Conservation (phyloP, 2,797 vertebrate genomes). For the Taenioides sp. region DNA sequence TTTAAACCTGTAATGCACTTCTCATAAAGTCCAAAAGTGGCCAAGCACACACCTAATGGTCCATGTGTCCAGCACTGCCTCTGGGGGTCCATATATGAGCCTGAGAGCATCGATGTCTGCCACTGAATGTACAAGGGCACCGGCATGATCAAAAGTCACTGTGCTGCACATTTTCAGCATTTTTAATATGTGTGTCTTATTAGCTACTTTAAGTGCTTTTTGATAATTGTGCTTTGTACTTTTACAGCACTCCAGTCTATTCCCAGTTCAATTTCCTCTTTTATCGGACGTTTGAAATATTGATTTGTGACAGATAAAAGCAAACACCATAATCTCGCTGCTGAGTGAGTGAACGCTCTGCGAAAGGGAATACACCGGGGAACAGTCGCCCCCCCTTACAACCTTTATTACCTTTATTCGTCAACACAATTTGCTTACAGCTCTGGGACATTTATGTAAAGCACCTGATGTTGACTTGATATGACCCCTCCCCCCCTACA, state of each 20-base stretch:
- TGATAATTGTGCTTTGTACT: constrained; percentile 99
- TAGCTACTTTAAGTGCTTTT: constrained; percentile 99
- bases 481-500: constrained; percentile 84
- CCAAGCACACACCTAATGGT: constrained; percentile 91
- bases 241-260: constrained; percentile 99
- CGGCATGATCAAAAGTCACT: constrained; percentile 91
- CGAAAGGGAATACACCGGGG: constrained; percentile 83
- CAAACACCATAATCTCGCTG: constrained; percentile 99
- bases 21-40: constrained; percentile 91
- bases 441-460: constrained; percentile 95
- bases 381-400: constrained; percentile 83
- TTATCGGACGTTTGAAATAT: constrained; percentile 99
- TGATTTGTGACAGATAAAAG: constrained; percentile 99
- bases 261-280: constrained; percentile 99
- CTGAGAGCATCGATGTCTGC: constrained; percentile 84
- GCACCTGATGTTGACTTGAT: constrained; percentile 83
- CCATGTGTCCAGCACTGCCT: constrained; percentile 79
- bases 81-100: constrained; percentile 85
- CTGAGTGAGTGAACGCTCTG: constrained; percentile 84
- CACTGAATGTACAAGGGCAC: constrained; percentile 78
- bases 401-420: constrained; percentile 94
- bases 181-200: constrained; percentile 99
- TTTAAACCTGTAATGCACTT: constrained; percentile 77
- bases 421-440: constrained; percentile 98
- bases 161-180: constrained; percentile 93